phyloP scores from a whole-genome alignment of 37 sponge, comb jelly and placozoan genomes.

The Spongia lamella region DNA sequence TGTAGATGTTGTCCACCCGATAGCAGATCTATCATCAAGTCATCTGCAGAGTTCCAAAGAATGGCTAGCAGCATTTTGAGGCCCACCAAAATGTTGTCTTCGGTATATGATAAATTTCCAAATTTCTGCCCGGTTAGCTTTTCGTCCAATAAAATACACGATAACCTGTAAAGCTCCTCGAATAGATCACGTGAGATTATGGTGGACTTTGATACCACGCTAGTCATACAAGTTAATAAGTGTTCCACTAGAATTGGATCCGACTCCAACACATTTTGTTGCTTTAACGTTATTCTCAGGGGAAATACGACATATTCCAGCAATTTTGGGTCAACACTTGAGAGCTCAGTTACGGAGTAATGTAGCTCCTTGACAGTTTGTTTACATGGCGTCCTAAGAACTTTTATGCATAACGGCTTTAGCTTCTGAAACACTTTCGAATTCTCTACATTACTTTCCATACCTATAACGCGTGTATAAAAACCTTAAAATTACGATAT shows the following conservation, averaged over 20 bases:
- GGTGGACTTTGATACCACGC: conserved; percentile 1
- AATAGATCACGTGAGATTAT: conserved; percentile 21
- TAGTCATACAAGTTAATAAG: conserved; percentile 4
- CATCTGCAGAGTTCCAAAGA: not conserved
- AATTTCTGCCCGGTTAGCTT: conserved; percentile 25
- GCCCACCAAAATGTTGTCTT: not conserved
- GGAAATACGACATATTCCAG: conserved; percentile 62
- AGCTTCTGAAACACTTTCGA: conserved; percentile 29
- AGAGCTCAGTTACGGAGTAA: conserved; percentile 1
- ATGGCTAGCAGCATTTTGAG: not conserved
- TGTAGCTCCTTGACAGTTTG: conserved; percentile 17
- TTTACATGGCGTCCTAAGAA: conserved; percentile 36
- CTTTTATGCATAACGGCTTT: conserved; percentile 59
- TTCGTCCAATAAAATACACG: conserved; percentile 49
- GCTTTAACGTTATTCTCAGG: conserved; percentile 47
- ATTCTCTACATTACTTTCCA: conserved; percentile 24
- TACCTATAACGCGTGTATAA: not conserved
- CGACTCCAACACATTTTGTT: conserved; percentile 23
- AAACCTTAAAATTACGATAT: no score
- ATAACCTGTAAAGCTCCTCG: conserved; percentile 38
- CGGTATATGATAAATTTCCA: conserved; percentile 9
- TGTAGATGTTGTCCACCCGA: not conserved
- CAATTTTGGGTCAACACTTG: conserved; percentile 30
- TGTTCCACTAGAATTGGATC: not conserved
- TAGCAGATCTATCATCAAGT: not conserved